These are phyloP conservation scores for Ptychodera flava DNA, from an alignment of 35 echinoderm and acorn worm genomes.

Conservation along the genomic window DNA sequence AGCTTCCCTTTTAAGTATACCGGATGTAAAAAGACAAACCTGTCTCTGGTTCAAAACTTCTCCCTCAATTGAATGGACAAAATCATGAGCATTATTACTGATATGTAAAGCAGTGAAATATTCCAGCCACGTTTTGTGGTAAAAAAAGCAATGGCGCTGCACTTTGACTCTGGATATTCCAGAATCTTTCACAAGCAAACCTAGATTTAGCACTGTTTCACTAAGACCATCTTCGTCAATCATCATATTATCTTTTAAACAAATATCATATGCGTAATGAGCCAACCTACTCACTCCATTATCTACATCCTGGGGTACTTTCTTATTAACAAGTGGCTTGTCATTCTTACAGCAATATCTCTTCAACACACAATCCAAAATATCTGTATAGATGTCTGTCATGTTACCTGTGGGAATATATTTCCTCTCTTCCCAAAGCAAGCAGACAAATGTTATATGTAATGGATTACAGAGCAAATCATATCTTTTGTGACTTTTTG, in stretches of 20 bases:
- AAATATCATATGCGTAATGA: background rate
- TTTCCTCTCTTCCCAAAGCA: background rate
- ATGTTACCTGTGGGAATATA: background rate
- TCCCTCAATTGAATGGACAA: background rate
- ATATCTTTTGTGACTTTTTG: too few species aligned
- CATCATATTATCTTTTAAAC: background rate
- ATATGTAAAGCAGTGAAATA: background rate
- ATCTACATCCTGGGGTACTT: background rate
- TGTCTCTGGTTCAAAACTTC: background rate
- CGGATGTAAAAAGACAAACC: background rate
- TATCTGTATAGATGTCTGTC: background rate
- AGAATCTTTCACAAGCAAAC: background rate
- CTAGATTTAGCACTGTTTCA: background rate
- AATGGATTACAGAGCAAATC: background rate
- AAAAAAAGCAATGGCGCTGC: background rate
- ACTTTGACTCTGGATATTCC: background rate
- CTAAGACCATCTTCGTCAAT: background rate
- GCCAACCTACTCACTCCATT: background rate
- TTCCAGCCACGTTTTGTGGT: background rate
- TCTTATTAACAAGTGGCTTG: background rate
- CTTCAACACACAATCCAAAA: background rate
- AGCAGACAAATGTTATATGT: background rate
- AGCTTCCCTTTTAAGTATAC: background rate
- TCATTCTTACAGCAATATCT: background rate
- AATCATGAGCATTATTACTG: background rate